A percentile compares a stretch with the other conserved stretches of the same genome.
These are phyloP conservation scores for Melanostigma gelatinosum DNA, from an alignment of 2,113 vertebrate genomes.

Conservation along the genomic window DNA sequence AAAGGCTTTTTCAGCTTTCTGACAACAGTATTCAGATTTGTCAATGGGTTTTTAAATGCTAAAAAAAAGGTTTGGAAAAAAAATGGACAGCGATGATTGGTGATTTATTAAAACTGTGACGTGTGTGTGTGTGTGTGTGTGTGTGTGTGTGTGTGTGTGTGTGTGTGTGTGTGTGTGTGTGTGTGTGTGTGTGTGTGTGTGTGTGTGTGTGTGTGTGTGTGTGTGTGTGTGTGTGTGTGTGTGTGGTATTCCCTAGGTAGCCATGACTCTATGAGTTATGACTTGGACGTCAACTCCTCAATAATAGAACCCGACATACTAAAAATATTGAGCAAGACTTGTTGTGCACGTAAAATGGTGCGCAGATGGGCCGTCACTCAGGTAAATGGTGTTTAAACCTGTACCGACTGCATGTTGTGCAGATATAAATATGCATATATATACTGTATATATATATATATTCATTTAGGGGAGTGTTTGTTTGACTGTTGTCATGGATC, in stretches of 20 bases:
- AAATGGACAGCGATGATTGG: not conserved
- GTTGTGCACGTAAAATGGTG: constrained; percentile 38
- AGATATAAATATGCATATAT: not conserved
- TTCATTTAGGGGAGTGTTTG: not conserved
- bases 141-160: not conserved
- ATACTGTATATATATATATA: not conserved
- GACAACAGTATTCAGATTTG: no score
- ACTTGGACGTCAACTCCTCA: constrained; percentile 61
- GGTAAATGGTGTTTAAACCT: constrained; percentile 25
- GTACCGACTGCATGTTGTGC: not conserved
- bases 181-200: not conserved
- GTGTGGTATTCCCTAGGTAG: constrained; percentile 54
- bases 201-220: not conserved
- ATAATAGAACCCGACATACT: constrained; percentile 62
- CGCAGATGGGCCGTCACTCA: constrained; percentile 61
- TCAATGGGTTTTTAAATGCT: no score
- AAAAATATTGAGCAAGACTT: constrained; percentile 43
- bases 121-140: no score
- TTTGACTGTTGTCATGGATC: not conserved
- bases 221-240: not conserved
- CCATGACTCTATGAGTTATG: constrained; percentile 72
- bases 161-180: no score
- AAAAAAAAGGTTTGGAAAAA: not conserved
- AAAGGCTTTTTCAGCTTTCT: no score
- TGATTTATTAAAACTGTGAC: not conserved